Conservation (phyloP, 30 jellyfish, hydroid and myxozoan genomes). For the Aurelia aurita complex sp. Pacific region DNA sequence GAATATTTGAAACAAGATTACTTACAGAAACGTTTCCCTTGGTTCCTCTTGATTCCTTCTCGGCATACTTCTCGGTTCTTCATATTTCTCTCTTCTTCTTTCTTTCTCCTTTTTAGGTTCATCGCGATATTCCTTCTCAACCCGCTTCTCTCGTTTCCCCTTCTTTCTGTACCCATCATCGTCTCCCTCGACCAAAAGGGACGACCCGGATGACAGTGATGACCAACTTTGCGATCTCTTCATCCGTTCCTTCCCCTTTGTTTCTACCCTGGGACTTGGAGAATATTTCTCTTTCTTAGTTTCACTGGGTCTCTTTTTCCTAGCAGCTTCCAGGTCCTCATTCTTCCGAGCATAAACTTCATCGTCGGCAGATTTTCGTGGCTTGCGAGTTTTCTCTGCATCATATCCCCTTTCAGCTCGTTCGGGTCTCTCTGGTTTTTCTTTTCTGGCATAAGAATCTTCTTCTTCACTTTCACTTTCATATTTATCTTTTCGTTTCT, state of each 20-base stretch:
- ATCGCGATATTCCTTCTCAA: conserved; percentile 34
- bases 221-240: conserved; percentile 46
- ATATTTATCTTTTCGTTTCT: conserved; percentile 33
- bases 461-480: conserved; percentile 44
- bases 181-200: conserved; percentile 21
- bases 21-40: conserved; percentile 47
- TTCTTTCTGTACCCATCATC: conserved; percentile 17
- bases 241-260: conserved; percentile 26
- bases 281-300: conserved; percentile 30
- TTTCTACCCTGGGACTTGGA: conserved; percentile 14
- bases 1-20: neutral
- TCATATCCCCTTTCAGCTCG: conserved; percentile 26
- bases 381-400: conserved; percentile 33
- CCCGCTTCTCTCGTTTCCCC: conserved; percentile 16
- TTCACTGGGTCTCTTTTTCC: conserved; percentile 35
- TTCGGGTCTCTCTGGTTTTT: conserved; percentile 17
- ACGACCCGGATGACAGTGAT: conserved; percentile 40
- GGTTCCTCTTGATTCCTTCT: conserved; percentile 43
- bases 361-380: conserved; percentile 30
- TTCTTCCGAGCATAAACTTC: conserved; percentile 10
- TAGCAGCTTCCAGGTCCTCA: conserved; percentile 11
- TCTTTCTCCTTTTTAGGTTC: conserved; percentile 27
- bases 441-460: conserved; percentile 16
- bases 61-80: conserved; percentile 32
- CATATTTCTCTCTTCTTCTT: conserved; percentile 39